phyloP scores from a whole-genome alignment of 2,113 vertebrate species.

The Spea bombifrons region DNA sequence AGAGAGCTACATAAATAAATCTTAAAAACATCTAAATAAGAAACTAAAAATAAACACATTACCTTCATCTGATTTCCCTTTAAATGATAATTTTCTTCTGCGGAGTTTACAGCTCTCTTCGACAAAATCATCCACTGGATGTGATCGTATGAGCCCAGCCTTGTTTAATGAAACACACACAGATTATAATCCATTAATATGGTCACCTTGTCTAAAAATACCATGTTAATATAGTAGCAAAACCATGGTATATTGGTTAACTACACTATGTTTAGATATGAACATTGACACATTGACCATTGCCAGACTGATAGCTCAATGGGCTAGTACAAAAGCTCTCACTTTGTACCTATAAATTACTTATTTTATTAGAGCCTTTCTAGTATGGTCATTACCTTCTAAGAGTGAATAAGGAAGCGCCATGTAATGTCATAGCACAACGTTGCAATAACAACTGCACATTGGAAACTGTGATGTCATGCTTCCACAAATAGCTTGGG shows the following conservation, averaged over 20 bases:
- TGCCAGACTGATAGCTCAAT: neutral
- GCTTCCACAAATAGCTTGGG: too few relatives aligned
- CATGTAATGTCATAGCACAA: too few relatives aligned
- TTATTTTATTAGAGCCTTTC: neutral
- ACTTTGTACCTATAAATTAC: neutral
- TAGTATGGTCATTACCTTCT: neutral
- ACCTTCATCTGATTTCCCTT: conserved; percentile 82
- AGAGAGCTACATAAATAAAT: neutral
- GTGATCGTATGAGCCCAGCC: conserved; percentile 68
- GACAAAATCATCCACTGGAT: conserved; percentile 73
- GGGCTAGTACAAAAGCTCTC: neutral
- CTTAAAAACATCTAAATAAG: neutral
- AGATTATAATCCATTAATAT: neutral
- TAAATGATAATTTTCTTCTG: conserved; percentile 88
- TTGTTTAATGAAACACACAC: conserved; percentile 62
- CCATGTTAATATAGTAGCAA: conserved; percentile 5
- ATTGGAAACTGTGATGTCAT: too few relatives aligned
- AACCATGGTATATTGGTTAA: neutral
- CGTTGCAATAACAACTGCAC: too few relatives aligned
- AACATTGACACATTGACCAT: neutral
- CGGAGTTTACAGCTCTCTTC: conserved; percentile 73
- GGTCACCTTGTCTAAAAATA: conserved; percentile 5
- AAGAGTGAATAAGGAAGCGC: neutral
- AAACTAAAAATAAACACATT: conserved; percentile 51
- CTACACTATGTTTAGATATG: neutral